Evolutionary conservation across 2,888 invertebrate genomes (phyloP), one percentile per base, ranked within the genome.

Genomic region (Zeuzera pyrina): DNA sequence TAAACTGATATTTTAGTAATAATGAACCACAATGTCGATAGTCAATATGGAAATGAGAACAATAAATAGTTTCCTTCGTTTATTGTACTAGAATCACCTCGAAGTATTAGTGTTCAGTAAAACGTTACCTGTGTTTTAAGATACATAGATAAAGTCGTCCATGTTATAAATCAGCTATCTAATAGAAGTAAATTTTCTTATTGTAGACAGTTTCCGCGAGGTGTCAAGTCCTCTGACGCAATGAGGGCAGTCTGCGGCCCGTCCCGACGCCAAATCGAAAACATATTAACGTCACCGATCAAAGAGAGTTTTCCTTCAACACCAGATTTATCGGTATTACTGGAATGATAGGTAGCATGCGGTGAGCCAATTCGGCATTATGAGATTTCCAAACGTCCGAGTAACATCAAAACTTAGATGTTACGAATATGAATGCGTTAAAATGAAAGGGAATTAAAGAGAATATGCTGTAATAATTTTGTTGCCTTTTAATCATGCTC

Each of bases 201-300:
- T 44, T 42, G 55, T 50, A 53, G 59, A 61, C 64, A 55, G 55
- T 57, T 66, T 68, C 65, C 66, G 60, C 46, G 55, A 62, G 57
- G 44, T 71, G 71, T 68, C 68, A 57, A 48, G 41, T 43, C 30
- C 41, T 35, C 52, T 76, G 76, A 76, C 78, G 81, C 62, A 70
- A 70, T 48, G 42, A 42, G 52, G n/a, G 44, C 61, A 49, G 72
- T 70, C 73, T 73, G 71, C 28, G 47, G 48, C 42, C 52, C 52
- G 65, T 71, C 73, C 57, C 62, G 63, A 60, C 65, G 67, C 62
- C 60, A 65, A 67, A 76, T 76, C 54, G 64, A 69, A 74, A 72
- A 71, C 71, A 69, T 60, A 77, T 79, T 69, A 74, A 70, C 59
- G 53, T 64, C 61, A 42, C 66, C 60, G 77, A 79, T 81, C 77